Conservation (phyloP, 2,113 vertebrate genomes). For the Muntiacus reevesi region DNA sequence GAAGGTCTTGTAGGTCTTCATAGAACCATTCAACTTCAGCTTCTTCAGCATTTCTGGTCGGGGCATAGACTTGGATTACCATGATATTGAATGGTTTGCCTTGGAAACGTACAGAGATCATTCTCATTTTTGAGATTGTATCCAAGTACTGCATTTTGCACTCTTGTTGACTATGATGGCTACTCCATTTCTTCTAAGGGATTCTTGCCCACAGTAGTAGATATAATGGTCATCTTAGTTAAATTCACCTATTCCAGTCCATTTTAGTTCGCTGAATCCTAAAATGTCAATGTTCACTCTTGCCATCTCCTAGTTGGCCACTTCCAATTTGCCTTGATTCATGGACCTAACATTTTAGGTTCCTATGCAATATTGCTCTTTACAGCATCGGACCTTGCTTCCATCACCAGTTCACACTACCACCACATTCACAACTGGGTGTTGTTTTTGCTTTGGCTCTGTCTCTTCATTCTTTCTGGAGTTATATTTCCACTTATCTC, state of each 20-base stretch:
- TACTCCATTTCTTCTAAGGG: background rate
- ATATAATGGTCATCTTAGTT: background rate
- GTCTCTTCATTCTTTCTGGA: background rate
- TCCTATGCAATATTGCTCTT: background rate
- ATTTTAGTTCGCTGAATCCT: background rate
- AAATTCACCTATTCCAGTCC: background rate
- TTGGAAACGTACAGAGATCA: background rate
- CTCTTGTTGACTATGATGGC: background rate
- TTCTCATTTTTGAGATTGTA: background rate
- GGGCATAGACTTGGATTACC: background rate
- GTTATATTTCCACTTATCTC: background rate
- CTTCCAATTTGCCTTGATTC: background rate
- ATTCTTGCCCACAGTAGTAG: background rate
- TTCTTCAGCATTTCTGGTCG: background rate
- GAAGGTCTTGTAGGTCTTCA: background rate
- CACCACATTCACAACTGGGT: background rate
- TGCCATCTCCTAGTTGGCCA: background rate
- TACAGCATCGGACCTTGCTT: background rate
- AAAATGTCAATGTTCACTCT: background rate
- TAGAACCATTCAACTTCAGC: background rate
- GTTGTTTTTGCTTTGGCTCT: background rate
- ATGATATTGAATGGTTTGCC: background rate
- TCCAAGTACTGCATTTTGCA: background rate
- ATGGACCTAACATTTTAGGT: background rate
- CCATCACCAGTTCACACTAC: background rate